Evolutionary conservation across 2,113 vertebrate species (phyloP).

Genomic region (Heterotilapia buettikoferi): DNA sequence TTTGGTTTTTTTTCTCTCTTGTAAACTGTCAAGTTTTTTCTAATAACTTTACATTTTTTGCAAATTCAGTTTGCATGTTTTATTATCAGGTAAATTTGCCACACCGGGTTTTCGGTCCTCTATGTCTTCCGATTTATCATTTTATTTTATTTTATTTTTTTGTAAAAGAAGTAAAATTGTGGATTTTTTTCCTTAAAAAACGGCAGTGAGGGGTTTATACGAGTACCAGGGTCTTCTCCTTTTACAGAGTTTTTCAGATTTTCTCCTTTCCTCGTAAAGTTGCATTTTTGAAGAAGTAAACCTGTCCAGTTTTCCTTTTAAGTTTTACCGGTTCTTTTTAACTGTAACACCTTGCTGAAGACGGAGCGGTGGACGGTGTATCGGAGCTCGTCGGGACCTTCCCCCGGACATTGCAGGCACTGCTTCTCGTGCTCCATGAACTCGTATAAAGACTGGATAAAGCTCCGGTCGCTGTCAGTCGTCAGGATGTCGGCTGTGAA

Average conservation of each 20-base stretch:
- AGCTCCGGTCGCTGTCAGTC: conserved; percentile 42
- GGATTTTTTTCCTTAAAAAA: not conserved
- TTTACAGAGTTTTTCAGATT: not conserved
- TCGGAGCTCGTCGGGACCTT: conserved; percentile 58
- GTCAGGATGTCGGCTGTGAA: not conserved
- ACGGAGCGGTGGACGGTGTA: conserved; percentile 55
- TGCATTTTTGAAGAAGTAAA: not conserved
- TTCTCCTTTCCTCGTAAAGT: not conserved
- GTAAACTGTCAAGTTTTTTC: not conserved
- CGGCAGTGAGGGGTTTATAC: fast-evolving
- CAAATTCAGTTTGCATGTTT: not conserved
- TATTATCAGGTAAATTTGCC: not conserved
- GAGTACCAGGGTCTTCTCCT: not conserved
- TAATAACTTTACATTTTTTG: not conserved
- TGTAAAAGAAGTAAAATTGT: not conserved
- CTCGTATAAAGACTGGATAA: conserved; percentile 51
- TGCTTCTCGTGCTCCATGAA: conserved; percentile 62
- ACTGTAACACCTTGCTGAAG: conserved; percentile 56
- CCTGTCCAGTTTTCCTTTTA: not conserved
- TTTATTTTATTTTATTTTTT: not conserved
- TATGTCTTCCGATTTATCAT: not conserved
- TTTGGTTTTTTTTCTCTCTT: fast-evolving
- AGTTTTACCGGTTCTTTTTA: fast-evolving
- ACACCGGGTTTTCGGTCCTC: not conserved
- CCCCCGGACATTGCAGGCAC: conserved; percentile 33